Evolutionary conservation across 1,140 invertebrate genomes (phyloP).

Genomic region (Drosophila navojoa): DNA sequence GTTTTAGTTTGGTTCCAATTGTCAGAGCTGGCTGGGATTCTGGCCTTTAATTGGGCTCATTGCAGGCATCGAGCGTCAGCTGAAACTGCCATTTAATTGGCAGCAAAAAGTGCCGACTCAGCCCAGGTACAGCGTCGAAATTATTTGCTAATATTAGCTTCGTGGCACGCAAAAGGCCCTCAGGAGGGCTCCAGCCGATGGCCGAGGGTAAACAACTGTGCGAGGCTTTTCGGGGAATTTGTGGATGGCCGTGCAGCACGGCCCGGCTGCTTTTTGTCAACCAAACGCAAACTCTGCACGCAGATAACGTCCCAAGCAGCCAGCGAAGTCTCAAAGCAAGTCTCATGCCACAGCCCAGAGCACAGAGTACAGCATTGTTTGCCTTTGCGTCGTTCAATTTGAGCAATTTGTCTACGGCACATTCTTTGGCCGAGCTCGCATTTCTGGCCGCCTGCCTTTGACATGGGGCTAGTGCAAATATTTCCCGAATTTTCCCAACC

Average conservation of each 20-base stretch:
- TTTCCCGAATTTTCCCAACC: conserved; percentile 42
- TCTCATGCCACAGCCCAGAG: neutral
- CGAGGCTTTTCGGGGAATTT: neutral
- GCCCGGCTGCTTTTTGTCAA: neutral
- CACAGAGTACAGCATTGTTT: conserved; percentile 25
- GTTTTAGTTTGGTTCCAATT: neutral
- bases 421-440: conserved; percentile 39
- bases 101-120: neutral
- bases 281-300: neutral
- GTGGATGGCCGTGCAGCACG: neutral
- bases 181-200: neutral
- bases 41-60: conserved; percentile 4
- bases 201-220: neutral
- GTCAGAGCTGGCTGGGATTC: neutral
- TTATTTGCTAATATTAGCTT: conserved; percentile 16
- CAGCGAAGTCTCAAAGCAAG: neutral
- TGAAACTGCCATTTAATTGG: conserved; percentile 13
- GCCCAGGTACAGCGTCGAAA: neutral
- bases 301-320: neutral
- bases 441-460: conserved; percentile 41
- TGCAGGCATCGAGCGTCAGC: no score
- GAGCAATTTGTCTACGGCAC: conserved; percentile 53
- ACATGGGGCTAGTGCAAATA: conserved; percentile 47
- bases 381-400: conserved; percentile 40
- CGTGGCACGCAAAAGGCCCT: neutral